Percentiles rank a stretch among this genome's conserved stretches.
Conservation (phyloP, 1,140 invertebrate genomes). For the Pissodes strobi region DNA sequence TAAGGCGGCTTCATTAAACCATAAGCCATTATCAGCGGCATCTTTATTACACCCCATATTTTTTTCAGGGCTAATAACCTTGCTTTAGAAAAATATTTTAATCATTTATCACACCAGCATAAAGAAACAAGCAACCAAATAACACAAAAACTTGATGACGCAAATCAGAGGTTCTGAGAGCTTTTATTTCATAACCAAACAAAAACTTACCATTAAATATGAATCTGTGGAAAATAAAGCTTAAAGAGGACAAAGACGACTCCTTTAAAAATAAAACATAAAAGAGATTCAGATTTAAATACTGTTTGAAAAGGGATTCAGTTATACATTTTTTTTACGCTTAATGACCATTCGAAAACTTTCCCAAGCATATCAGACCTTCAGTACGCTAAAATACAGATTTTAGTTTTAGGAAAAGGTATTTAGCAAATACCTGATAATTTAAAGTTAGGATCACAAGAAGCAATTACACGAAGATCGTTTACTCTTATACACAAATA, state of each 20-base stretch:
- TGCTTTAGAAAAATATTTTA: background rate
- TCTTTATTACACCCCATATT: background rate
- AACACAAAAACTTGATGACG: slow-evolving; percentile 10
- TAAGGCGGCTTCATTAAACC: no score
- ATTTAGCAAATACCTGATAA: no score
- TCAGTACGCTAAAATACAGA: no score
- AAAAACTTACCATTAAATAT: slow-evolving; percentile 20
- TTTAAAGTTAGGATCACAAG: no score
- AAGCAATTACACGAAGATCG: no score
- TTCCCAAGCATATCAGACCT: no score
- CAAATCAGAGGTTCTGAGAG: slow-evolving; percentile 2
- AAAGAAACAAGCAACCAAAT: background rate
- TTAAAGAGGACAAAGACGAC: background rate
- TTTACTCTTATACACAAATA: no score
- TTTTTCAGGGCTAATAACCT: background rate
- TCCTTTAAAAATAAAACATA: background rate
- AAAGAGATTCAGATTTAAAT: slow-evolving; percentile 13
- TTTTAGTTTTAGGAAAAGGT: no score
- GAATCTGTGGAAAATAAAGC: slow-evolving; percentile 10
- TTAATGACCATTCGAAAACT: no score
- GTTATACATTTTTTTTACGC: no score
- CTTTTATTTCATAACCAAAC: slow-evolving; percentile 17
- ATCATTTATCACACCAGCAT: background rate
- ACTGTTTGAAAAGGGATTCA: background rate
- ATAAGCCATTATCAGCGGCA: no score